These are phyloP conservation scores for Athalia rosae DNA, from an alignment of 2,888 invertebrate species.

Conservation along the genomic window DNA sequence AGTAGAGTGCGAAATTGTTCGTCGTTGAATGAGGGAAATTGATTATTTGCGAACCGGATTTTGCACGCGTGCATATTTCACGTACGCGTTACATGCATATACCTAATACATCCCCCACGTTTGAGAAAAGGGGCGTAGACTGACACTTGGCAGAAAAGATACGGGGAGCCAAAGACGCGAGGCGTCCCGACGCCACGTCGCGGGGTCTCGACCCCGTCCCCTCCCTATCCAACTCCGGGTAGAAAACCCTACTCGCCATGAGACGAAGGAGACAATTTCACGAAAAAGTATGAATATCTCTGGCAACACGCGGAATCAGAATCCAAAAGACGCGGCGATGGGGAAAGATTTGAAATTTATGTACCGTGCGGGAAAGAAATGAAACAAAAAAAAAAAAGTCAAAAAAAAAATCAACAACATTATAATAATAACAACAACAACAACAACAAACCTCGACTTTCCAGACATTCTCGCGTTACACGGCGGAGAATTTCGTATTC, in stretches of 20 bases:
- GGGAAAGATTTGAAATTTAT: conserved; percentile 43
- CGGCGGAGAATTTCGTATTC: too few relatives aligned
- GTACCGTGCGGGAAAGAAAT: conserved; percentile 6
- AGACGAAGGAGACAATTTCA: conserved; percentile 41
- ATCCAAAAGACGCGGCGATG: conserved; percentile 42
- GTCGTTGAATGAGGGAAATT: background rate
- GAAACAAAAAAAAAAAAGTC: background rate
- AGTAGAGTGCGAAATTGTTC: too few relatives aligned
- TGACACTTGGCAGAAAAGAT: background rate
- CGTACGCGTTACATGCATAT: conserved; percentile 32
- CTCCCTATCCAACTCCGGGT: too few relatives aligned
- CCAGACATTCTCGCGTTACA: too few relatives aligned
- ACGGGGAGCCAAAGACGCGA: background rate
- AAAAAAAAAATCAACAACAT: too few relatives aligned
- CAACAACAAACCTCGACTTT: too few relatives aligned
- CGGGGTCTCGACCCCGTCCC: conserved; percentile 17
- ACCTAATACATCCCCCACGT: conserved; percentile 20
- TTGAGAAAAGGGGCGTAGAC: background rate
- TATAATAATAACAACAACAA: background rate
- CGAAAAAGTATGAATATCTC: conserved; percentile 39
- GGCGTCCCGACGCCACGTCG: conserved; percentile 30
- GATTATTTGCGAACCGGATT: background rate
- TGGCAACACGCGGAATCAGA: conserved; percentile 42
- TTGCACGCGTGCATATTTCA: conserved; percentile 10
- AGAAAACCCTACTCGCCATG: conserved; percentile 3